Base-by-base conservation (phyloP, 2,113 vertebrate genomes). In the Rana temporaria region DNA sequence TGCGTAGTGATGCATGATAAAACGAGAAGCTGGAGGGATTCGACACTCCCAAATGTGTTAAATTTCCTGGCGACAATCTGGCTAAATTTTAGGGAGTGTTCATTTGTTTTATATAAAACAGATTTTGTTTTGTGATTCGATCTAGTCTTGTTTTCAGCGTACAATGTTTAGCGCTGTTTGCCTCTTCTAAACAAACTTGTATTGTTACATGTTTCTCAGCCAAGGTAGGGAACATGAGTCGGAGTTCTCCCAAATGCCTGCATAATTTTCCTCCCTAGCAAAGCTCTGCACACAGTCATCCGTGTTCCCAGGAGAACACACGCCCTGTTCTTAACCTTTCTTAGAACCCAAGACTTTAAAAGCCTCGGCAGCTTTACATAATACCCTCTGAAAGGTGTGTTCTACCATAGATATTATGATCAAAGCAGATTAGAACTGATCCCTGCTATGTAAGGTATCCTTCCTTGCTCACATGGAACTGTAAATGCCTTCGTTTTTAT, bases 271-370 rank as follows among this genome's bases (percentile, higher is more conserved):
- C 9, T 34, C 65, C n/a, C 64, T 67, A 57, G 63, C 30, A 57
- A 55, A 57, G 42, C 19, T 65, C 77, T 34, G 7, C 24, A 65
- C 63, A 65, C 20, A 65, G 24, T 65, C 18, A 62, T 19, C 73
- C 48, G 59, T 32, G 34, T 26, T 76, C 73, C 57, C 57, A 32
- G 68, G 65, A 79, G 59, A 56, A 38, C 26, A 38, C 77, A 79
- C 77, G 38, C 77, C 77, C 77, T 79, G 77, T 69, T 79, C 77
- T 79, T 79, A 69, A 59, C 65, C 64, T 79, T 79, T 79, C 65
- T 79, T 59, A 59, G 53, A 69, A 55, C 64, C 52, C 77, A 30
- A 52, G 74, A 64, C 74, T 77, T 79, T 68, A 56, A 69, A 79
- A 55, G 65, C 77, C 24, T 59, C 65, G 32, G 53, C 65, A 55